Base-by-base conservation (phyloP, 1,140 invertebrate species). In the Arctopsyche grandis region DNA sequence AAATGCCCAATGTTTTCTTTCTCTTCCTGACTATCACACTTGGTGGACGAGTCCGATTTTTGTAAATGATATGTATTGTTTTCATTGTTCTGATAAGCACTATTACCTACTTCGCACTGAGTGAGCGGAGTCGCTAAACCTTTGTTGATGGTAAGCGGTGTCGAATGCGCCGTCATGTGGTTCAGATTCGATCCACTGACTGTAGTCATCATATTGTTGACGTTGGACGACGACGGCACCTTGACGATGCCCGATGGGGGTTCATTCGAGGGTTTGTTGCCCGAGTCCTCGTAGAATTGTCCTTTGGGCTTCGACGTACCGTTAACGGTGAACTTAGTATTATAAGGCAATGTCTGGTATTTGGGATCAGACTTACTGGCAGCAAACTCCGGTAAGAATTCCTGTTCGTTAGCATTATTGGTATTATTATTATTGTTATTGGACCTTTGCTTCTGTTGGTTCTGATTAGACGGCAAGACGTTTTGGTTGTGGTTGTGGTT, bases 301-400 rank as follows among this genome's bases (percentile, higher is more conserved):
- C 84, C 78, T 81, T 88, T 86, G 5, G 85, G 82, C 84, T 88
- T 88, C 75, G 86, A 86, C 29, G 83, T 87, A 29, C 84, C 84
- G 80, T 86, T 90, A 70, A 87, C 91, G 9, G 92, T 91, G 84
- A 96, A 95, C 86, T 96, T 95, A 7, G 94, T 94, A 83, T 96
- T 96, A 85, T 96, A 96, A 63, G 96, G 96, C 85, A 97, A 89
- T 19, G 95, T 97, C 88, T 98, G 96, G 89, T 97, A 97, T 87
- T 97, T 97, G 0, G 96, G 95, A 86, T 98, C 95, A 69, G 93
- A 94, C 87, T 97, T 97, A 83, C 92, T 94, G n/a, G 86, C 87
- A 63, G 87, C 88, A 79, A 89, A 89, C 82, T 89, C 88, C 29
- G 88, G 88, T 14, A 87, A 84, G 81, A 88, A 89, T 83, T 89